Conservation (phyloP, 1,140 invertebrate genomes). For the Cepaea nemoralis region DNA sequence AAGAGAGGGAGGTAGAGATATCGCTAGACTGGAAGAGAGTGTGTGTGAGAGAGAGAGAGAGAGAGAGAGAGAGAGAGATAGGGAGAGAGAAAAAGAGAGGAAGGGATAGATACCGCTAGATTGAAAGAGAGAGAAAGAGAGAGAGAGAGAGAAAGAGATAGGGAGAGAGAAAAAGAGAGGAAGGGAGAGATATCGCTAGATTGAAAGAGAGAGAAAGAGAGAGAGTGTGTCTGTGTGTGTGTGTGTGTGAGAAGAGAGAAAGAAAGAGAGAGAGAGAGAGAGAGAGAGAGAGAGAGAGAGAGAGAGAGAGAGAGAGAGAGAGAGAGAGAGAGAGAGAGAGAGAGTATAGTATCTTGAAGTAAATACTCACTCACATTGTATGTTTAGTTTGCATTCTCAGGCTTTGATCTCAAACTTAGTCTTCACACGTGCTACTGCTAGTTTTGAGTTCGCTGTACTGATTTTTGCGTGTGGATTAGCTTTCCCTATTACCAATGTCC, state of each 20-base stretch:
- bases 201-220: neutral
- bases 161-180: no score
- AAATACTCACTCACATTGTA: neutral
- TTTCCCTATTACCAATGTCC: no score
- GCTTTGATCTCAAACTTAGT: no score
- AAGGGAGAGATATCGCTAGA: neutral
- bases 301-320: neutral
- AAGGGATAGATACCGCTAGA: neutral
- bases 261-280: neutral
- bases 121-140: neutral
- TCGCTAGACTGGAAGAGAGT: no score
- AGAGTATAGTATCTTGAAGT: neutral
- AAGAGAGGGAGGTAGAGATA: neutral
- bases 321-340: neutral
- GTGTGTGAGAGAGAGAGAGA: no score
- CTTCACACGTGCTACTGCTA: no score
- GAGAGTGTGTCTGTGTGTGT: no score
- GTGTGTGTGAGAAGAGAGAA: no score
- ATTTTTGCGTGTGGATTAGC: no score
- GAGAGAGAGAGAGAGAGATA: neutral
- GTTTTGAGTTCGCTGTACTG: no score
- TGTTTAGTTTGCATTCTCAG: neutral
- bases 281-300: neutral
- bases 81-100: no score
- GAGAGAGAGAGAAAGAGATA: neutral